Base-by-base conservation (phyloP, 1,140 invertebrate species). In the Hyles vespertilio region DNA sequence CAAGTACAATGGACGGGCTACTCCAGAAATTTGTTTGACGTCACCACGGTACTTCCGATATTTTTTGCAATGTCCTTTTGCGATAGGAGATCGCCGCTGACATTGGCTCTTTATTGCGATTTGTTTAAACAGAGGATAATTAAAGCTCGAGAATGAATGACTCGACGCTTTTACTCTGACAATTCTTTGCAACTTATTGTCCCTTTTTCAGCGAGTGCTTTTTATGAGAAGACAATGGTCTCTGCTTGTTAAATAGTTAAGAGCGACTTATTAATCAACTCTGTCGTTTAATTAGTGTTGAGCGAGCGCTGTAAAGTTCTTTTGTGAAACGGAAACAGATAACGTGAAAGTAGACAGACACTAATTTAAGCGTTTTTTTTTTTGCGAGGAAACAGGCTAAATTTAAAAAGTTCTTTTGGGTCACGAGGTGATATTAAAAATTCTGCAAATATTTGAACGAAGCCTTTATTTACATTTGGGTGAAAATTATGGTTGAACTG, bases 101-200 rank as follows among this genome's bases (percentile, higher is more conserved):
- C 60, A 71, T 69, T 66, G 72, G 68, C 67, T 77, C 74, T 85
- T 84, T 81, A 80, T 85, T 85, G 77, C 76, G 77, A 81, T 85
- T 79, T 86, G 81, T 85, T 84, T 85, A 88, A 88, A 82, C 77
- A 88, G 74, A 69, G 69, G 75, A 85, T 84, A 88, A 88, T 88
- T 88, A 88, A 86, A 85, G 62, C 74, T 72, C 54, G 54, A 65
- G 74, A 84, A 83, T 83, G 78, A 85, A 84, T 84, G 81, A 82
- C 60, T 79, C 65, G 67, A 59, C 69, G 64, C 74, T 87, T 79
- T 83, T 77, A 81, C 77, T 81, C 74, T 68, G 52, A 65, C 72
- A 71, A 77, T 72, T 75, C 69, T 72, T 77, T 56, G 65, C 61
- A 59, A 72, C 64, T 80, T 81, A 76, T 74, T 79, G 70, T 75